phyloP scores from a whole-genome alignment of 2,113 vertebrate genomes.

The Lonchura striata region DNA sequence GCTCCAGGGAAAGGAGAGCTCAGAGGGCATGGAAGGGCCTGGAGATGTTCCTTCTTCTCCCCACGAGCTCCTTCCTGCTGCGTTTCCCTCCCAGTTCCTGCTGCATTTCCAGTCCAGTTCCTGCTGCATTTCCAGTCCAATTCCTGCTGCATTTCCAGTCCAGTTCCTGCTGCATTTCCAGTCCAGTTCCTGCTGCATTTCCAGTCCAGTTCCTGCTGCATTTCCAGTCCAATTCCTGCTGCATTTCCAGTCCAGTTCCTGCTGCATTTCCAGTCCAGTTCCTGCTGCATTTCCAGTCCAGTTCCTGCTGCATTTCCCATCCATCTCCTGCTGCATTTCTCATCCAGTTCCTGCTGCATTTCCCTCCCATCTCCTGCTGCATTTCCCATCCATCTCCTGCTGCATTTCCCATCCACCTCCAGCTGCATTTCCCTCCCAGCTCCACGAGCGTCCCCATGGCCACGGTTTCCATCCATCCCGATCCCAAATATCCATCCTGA shows the following conservation, averaged over 20 bases:
- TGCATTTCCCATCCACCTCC: background rate
- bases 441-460: accelerated
- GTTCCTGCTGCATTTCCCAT: accelerated
- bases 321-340: background rate
- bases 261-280: accelerated
- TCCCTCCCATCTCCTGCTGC: no score
- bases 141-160: no score
- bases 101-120: no score
- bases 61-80: no score
- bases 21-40: background rate
- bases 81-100: no score
- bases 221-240: no score
- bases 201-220: no score
- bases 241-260: accelerated
- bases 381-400: no score
- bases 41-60: background rate
- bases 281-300: background rate
- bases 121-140: no score
- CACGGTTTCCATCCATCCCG: accelerated
- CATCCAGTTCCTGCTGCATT: accelerated
- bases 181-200: no score
- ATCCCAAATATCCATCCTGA: background rate
- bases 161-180: no score
- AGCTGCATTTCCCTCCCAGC: background rate
- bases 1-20: background rate